A percentile compares a stretch with the other conserved stretches of the same genome.
Evolutionary conservation across 2,113 vertebrate species (phyloP).

Genomic region (Xiphophorus hellerii): DNA sequence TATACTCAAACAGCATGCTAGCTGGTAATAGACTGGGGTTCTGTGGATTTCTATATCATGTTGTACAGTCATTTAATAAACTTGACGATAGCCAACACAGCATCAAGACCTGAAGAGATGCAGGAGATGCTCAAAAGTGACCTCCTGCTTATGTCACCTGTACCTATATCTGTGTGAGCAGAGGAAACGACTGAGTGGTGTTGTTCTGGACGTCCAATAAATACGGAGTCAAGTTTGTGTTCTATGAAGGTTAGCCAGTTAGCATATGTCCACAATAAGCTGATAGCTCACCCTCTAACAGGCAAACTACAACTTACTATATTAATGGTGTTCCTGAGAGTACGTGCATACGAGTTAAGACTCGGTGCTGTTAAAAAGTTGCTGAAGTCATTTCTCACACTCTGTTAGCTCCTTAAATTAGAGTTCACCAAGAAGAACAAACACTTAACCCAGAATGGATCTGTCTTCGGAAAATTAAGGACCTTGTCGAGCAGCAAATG

Average conservation of each 20-base stretch:
- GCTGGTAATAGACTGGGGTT: background rate
- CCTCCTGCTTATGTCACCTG: background rate
- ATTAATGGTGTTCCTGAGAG: background rate
- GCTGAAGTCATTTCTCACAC: background rate
- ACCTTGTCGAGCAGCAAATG: background rate
- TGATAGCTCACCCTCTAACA: background rate
- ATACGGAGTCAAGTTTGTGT: background rate
- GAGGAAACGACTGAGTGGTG: background rate
- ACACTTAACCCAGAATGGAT: slow-evolving; percentile 3
- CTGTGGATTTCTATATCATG: background rate
- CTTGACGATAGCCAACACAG: background rate
- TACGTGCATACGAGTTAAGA: background rate
- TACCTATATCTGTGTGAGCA: background rate
- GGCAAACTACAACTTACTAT: background rate
- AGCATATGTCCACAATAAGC: slow-evolving; percentile 38
- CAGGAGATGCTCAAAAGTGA: too few relatives aligned
- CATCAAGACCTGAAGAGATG: background rate
- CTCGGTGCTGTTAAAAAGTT: slow-evolving; percentile 16
- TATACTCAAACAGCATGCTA: background rate
- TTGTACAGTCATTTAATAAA: background rate
- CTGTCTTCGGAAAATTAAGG: background rate
- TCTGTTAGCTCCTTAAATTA: slow-evolving; percentile 31
- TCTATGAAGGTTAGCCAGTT: slow-evolving; percentile 41
- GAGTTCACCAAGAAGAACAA: background rate
- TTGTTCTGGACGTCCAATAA: background rate